Conservation (phyloP, 2,797 vertebrate genomes). For the Steatocranus sp. region DNA sequence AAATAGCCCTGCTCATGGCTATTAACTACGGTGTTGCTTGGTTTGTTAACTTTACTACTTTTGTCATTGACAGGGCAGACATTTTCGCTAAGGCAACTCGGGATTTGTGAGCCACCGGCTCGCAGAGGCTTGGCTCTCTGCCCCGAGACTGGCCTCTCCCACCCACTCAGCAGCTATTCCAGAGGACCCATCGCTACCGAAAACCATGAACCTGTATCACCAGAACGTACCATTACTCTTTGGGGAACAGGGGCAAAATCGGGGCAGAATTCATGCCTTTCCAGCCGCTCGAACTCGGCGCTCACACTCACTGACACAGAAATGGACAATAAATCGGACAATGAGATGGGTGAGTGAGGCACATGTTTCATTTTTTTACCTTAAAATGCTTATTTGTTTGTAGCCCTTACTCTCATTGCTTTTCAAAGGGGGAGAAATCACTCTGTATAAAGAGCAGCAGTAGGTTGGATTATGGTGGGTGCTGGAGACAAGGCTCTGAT, state of each 20-base stretch:
- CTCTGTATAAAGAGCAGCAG: slow-evolving; percentile 14
- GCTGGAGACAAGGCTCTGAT: slow-evolving; percentile 46
- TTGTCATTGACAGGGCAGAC: slow-evolving; percentile 86
- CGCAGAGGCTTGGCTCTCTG: slow-evolving; percentile 93
- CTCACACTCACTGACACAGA: slow-evolving; percentile 98
- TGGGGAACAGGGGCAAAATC: slow-evolving; percentile 94
- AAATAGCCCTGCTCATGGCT: slow-evolving; percentile 18
- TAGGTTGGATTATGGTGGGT: slow-evolving; percentile 32
- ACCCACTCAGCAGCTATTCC: slow-evolving; percentile 86
- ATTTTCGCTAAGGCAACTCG: slow-evolving; percentile 97
- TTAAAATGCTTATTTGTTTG: slow-evolving; percentile 11
- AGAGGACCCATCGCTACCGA: slow-evolving; percentile 85
- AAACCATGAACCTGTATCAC: slow-evolving; percentile 90
- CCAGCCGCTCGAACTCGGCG: slow-evolving; percentile 96
- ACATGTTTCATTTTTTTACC: slow-evolving; percentile 11
- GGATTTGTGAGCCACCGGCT: slow-evolving; percentile 90
- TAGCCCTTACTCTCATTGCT: not conserved
- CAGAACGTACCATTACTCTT: slow-evolving; percentile 91
- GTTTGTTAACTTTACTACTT: slow-evolving; percentile 68
- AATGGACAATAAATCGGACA: slow-evolving; percentile 97
- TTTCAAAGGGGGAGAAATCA: slow-evolving; percentile 1
- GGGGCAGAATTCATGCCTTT: slow-evolving; percentile 90
- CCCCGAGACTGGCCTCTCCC: slow-evolving; percentile 93
- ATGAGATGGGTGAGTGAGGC: slow-evolving; percentile 89
- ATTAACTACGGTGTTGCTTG: slow-evolving; percentile 51